Evolutionary conservation across 1,140 invertebrate genomes (phyloP).

Genomic region (Telenomus remus): DNA sequence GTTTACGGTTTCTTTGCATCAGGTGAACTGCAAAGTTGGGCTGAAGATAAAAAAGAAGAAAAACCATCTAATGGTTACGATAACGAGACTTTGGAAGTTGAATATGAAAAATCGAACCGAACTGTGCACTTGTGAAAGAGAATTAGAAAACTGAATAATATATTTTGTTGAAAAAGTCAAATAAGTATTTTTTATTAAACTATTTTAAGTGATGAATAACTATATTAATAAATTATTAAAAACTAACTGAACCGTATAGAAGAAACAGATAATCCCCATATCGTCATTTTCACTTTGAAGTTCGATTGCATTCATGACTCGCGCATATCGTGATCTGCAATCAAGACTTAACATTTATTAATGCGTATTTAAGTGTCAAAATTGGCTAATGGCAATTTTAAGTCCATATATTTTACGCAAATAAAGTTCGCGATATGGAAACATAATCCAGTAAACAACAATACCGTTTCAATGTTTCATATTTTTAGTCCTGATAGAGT

Average conservation of each 20-base stretch:
- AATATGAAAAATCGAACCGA: conserved; percentile 60
- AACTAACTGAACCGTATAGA: too few relatives aligned
- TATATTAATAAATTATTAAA: too few relatives aligned
- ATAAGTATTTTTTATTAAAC: too few relatives aligned
- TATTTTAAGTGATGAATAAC: too few relatives aligned
- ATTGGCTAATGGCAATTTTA: conserved; percentile 8
- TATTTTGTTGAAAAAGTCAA: too few relatives aligned
- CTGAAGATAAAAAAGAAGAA: conserved; percentile 73
- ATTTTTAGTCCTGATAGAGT: not conserved
- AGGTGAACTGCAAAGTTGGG: conserved; percentile 88
- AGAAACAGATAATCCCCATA: too few relatives aligned
- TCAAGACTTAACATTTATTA: conserved; percentile 42
- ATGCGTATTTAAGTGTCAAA: conserved; percentile 40
- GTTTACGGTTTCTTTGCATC: conserved; percentile 87
- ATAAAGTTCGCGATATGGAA: conserved; percentile 25
- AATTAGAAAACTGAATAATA: not conserved
- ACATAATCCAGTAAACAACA: conserved; percentile 13
- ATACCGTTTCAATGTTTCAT: not conserved
- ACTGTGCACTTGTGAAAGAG: conserved; percentile 39
- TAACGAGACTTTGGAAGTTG: conserved; percentile 67
- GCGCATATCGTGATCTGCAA: conserved; percentile 31
- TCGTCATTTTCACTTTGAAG: conserved; percentile 30
- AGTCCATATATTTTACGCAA: not conserved
- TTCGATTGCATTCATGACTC: conserved; percentile 50
- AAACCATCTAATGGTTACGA: conserved; percentile 61